Percentiles rank a stretch among this genome's conserved stretches.
phyloP scores from a whole-genome alignment of 2,888 invertebrate species.

The Anorthoa munda region DNA sequence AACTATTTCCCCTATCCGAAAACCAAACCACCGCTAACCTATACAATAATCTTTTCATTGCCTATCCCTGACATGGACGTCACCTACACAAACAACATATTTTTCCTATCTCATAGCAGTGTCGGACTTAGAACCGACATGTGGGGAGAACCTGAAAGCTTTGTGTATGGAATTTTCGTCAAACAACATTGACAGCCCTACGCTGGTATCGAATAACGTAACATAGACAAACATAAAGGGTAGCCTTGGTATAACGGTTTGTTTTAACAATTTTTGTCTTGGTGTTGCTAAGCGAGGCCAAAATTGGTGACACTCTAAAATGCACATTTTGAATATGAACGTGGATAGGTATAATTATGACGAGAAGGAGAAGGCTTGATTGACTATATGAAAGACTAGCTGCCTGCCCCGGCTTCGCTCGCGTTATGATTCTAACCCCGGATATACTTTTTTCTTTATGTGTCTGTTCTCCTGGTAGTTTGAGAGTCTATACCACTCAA shows the following conservation, averaged over 20 bases:
- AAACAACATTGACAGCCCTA: conserved; percentile 49
- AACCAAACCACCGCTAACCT: not conserved
- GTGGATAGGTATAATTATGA: too few species aligned
- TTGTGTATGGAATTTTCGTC: conserved; percentile 56
- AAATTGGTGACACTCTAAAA: conserved; percentile 3
- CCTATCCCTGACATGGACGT: conserved; percentile 25
- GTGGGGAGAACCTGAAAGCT: conserved; percentile 47
- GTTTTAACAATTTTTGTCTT: conserved; percentile 15
- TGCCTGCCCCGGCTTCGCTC: too few species aligned
- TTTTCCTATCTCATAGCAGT: conserved; percentile 35
- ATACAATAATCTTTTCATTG: conserved; percentile 24
- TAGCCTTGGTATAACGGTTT: conserved; percentile 27
- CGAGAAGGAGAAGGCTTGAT: too few species aligned
- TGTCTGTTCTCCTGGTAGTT: too few species aligned
- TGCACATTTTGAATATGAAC: not conserved
- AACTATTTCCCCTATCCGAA: not conserved
- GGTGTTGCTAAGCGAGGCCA: conserved; percentile 12
- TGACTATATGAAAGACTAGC: too few species aligned
- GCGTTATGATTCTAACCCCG: too few species aligned
- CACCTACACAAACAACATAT: conserved; percentile 45
- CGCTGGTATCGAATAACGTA: conserved; percentile 42
- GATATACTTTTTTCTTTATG: too few species aligned
- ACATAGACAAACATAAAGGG: conserved; percentile 38
- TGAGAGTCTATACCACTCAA: too few species aligned
- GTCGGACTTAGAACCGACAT: conserved; percentile 46